These are phyloP conservation scores for Leuciscus waleckii DNA, from an alignment of 2,797 vertebrate genomes.

Conservation along the genomic window DNA sequence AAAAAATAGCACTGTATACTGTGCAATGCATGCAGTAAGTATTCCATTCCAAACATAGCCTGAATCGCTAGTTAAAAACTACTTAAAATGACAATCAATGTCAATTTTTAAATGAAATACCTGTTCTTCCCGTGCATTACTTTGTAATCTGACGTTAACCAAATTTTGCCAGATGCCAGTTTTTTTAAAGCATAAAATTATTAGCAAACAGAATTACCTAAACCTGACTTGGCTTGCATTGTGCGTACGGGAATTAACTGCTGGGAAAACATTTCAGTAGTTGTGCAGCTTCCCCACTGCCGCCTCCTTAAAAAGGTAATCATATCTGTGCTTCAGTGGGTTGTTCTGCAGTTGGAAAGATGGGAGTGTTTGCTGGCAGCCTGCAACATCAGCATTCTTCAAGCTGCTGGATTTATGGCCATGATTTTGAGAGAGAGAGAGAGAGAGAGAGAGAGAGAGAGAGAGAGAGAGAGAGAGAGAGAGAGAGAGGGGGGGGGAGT, in stretches of 20 bases:
- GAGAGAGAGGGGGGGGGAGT: too few species aligned
- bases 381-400: slow-evolving; percentile 57
- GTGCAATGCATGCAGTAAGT: background rate
- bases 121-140: background rate
- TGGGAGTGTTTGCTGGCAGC: slow-evolving; percentile 31
- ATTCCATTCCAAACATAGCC: background rate
- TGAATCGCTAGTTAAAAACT: background rate
- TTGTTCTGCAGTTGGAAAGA: slow-evolving; percentile 37
- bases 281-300: background rate
- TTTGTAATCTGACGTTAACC: slow-evolving; percentile 12
- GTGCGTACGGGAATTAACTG: slow-evolving; percentile 16
- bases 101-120: slow-evolving; percentile 1
- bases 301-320: slow-evolving; percentile 42
- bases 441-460: slow-evolving; percentile 25
- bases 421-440: slow-evolving; percentile 40
- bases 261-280: slow-evolving; percentile 3
- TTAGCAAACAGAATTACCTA: slow-evolving; percentile 35
- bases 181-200: background rate
- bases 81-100: background rate
- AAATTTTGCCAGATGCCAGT: slow-evolving; percentile 8
- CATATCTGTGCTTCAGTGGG: slow-evolving; percentile 37
- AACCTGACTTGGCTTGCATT: slow-evolving; percentile 25
- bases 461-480: background rate
- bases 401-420: slow-evolving; percentile 41
- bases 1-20: background rate